Percentiles rank a stretch among this genome's conserved stretches.
Conservation (phyloP, 2,888 invertebrate species). For the Gryllus longicercus region DNA sequence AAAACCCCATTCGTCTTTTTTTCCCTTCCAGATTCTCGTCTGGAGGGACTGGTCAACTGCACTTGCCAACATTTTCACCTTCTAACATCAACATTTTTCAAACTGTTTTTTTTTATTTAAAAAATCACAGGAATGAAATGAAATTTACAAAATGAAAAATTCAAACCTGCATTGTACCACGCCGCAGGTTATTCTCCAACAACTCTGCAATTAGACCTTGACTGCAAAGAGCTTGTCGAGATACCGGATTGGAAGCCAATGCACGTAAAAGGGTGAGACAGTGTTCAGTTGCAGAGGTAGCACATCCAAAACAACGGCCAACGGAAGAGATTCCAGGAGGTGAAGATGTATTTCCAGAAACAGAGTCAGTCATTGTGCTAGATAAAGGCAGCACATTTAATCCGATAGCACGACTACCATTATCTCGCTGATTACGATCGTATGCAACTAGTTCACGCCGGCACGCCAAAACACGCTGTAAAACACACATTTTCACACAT, state of each 20-base stretch:
- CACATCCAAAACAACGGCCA: conserved; percentile 80
- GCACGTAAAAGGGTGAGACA: conserved; percentile 88
- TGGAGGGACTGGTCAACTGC: no score
- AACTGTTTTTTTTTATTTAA: not conserved
- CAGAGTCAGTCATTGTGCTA: not conserved
- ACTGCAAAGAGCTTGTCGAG: conserved; percentile 71
- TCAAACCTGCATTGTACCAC: conserved; percentile 61
- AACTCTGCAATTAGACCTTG: conserved; percentile 86
- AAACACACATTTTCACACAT: conserved; percentile 30
- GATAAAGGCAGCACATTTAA: not conserved
- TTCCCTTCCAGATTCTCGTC: no score
- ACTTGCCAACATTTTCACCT: no score
- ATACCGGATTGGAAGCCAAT: conserved; percentile 74
- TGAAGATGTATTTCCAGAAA: not conserved
- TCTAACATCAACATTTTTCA: not conserved
- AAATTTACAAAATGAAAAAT: not conserved
- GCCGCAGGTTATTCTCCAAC: conserved; percentile 84
- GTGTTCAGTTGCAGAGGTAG: conserved; percentile 88
- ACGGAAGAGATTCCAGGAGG: conserved; percentile 43
- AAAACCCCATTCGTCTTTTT: no score
- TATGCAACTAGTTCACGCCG: conserved; percentile 86
- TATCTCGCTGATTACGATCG: conserved; percentile 62
- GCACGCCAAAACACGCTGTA: conserved; percentile 87
- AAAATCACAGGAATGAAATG: not conserved
- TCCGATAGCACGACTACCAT: not conserved